Percentiles rank a stretch among this genome's conserved stretches.
Evolutionary conservation across 2,888 invertebrate genomes (phyloP).

Genomic region (Calliopum simillimum): DNA sequence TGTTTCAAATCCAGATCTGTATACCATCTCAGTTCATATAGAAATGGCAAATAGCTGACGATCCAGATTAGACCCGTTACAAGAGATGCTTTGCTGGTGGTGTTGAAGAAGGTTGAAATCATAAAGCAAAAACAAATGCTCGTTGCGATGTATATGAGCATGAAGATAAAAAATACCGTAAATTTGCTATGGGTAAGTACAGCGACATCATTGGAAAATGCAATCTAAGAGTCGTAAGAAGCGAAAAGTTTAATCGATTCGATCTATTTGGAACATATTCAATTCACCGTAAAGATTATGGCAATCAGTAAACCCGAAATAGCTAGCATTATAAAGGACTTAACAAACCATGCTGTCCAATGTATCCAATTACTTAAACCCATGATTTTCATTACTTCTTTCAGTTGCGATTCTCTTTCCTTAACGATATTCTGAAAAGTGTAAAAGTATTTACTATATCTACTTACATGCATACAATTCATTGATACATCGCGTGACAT

Average conservation of each 20-base stretch:
- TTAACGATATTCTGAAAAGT: not conserved
- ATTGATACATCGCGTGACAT: too few relatives aligned
- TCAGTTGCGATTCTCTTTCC: constrained; percentile 14
- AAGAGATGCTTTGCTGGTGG: constrained; percentile 81
- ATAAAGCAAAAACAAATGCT: constrained; percentile 81
- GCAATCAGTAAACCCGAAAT: constrained; percentile 63
- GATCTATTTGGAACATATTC: too few relatives aligned
- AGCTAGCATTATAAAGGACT: constrained; percentile 75
- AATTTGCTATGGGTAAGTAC: constrained; percentile 78
- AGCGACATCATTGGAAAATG: constrained; percentile 66
- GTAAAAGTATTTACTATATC: too few relatives aligned
- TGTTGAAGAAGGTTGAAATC: constrained; percentile 81
- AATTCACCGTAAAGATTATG: constrained; percentile 64
- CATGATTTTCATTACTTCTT: constrained; percentile 14
- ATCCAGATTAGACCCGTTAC: constrained; percentile 84
- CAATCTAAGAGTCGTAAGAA: not conserved
- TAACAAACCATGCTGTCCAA: constrained; percentile 53
- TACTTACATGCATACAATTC: too few relatives aligned
- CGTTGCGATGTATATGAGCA: constrained; percentile 76
- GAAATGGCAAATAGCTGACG: constrained; percentile 76
- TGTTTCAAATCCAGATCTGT: constrained; percentile 71
- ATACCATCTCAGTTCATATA: constrained; percentile 75
- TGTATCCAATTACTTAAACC: constrained; percentile 28
- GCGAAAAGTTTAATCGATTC: too few relatives aligned
- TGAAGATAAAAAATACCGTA: constrained; percentile 75